These are phyloP conservation scores for Ormia ochracea DNA, from an alignment of 2,888 invertebrate genomes.

Conservation along the genomic window DNA sequence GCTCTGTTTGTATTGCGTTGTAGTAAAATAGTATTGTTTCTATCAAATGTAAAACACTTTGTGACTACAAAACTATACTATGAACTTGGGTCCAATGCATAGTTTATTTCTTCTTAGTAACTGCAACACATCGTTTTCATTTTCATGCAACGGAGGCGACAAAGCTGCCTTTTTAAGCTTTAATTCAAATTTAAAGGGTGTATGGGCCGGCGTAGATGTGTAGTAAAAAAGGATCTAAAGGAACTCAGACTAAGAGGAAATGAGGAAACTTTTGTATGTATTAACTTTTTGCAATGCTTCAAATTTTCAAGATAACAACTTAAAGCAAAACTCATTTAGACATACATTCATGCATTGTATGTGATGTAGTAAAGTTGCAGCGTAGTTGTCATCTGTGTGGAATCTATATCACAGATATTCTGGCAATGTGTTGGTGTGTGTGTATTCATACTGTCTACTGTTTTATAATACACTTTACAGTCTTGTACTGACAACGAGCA, in stretches of 20 bases:
- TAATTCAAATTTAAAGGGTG: background rate
- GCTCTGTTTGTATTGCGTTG: too few relatives aligned
- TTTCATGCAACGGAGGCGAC: background rate
- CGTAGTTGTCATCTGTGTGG: constrained; percentile 32
- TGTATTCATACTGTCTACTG: constrained; percentile 16
- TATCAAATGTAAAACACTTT: too few relatives aligned
- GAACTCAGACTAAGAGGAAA: constrained; percentile 47
- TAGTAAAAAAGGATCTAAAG: background rate
- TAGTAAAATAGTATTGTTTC: too few relatives aligned
- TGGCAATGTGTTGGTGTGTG: background rate
- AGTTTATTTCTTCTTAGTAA: background rate
- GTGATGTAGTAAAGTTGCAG: constrained; percentile 45
- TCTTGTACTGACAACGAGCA: constrained; percentile 24
- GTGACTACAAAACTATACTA: too few relatives aligned
- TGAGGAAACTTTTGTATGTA: constrained; percentile 33
- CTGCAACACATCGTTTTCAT: background rate
- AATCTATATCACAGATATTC: background rate
- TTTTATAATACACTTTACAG: constrained; percentile 50
- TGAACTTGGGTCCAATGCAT: too few relatives aligned
- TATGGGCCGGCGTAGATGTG: background rate
- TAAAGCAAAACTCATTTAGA: background rate
- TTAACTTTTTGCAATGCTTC: background rate
- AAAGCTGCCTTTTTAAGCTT: background rate
- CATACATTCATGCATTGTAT: constrained; percentile 3
- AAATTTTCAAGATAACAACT: constrained; percentile 31